A percentile compares a stretch with the other conserved stretches of the same genome.
Conservation (phyloP, 2,888 invertebrate genomes). For the Tachina grossa region DNA sequence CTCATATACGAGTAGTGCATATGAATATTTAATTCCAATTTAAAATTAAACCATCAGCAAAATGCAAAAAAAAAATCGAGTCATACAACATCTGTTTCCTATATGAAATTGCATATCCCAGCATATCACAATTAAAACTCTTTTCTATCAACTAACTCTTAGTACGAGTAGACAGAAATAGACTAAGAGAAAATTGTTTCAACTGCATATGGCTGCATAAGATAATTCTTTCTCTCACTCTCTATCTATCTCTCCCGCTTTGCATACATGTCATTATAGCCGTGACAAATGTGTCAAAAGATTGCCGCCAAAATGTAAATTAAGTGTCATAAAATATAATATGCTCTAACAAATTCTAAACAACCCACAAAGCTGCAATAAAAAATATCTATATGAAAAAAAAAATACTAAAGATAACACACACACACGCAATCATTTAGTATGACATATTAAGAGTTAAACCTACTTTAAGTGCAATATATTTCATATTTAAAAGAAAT, state of each 20-base stretch:
- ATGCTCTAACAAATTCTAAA: conserved; percentile 69
- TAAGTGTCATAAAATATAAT: conserved; percentile 68
- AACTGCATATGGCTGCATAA: conserved; percentile 7
- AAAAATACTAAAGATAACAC: background rate
- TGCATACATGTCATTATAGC: conserved; percentile 66
- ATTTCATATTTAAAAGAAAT: conserved; percentile 40
- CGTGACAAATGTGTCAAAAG: conserved; percentile 81
- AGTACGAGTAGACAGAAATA: background rate
- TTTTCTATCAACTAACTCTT: conserved; percentile 54
- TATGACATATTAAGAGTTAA: conserved; percentile 59
- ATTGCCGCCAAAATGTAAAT: conserved; percentile 71
- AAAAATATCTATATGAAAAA: conserved; percentile 1
- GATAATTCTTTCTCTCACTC: background rate
- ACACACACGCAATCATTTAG: conserved; percentile 39
- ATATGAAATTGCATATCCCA: conserved; percentile 68
- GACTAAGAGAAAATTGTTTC: conserved; percentile 35
- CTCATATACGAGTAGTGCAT: background rate
- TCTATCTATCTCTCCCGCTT: background rate
- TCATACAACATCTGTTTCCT: conserved; percentile 25
- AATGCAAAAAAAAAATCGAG: background rate
- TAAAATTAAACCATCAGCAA: conserved; percentile 41
- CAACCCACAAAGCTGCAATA: conserved; percentile 61
- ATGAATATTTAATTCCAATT: background rate
- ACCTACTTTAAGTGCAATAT: conserved; percentile 56
- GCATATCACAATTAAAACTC: conserved; percentile 44